Evolutionary conservation across 1,140 invertebrate species (phyloP).

Genomic region (Diprion similis): DNA sequence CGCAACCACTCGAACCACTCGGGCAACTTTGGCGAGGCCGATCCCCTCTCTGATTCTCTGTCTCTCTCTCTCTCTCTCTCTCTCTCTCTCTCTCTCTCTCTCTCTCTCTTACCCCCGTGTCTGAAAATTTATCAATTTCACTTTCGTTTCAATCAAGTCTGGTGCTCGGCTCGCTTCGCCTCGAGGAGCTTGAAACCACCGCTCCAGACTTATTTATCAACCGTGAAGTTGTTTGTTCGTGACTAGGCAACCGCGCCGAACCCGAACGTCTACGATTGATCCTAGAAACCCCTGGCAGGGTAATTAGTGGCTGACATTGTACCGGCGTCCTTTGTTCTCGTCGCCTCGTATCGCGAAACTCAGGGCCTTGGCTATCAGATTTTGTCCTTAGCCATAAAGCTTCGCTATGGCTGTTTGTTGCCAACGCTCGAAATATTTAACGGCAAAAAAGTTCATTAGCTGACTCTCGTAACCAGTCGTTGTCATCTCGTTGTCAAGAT

Average conservation of each 20-base stretch:
- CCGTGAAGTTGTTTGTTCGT: background rate
- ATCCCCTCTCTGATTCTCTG: background rate
- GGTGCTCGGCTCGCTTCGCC: background rate
- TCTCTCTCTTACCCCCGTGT: background rate
- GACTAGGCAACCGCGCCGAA: background rate
- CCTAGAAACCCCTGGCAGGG: background rate
- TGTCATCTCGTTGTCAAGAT: too few species aligned
- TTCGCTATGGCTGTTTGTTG: too few species aligned
- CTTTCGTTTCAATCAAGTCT: slow-evolving; percentile 9
- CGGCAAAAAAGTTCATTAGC: too few species aligned
- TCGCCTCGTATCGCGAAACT: background rate
- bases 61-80: background rate
- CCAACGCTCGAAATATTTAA: too few species aligned
- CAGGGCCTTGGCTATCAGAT: background rate
- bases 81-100: background rate
- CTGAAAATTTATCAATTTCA: slow-evolving; percentile 15
- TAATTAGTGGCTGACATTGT: background rate
- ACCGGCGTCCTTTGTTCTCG: background rate
- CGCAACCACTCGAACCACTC: background rate
- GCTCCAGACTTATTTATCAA: background rate
- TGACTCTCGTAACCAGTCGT: too few species aligned
- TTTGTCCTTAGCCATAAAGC: too few species aligned
- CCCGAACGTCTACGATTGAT: background rate
- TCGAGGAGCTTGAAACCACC: background rate
- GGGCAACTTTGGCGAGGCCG: background rate